phyloP scores from a whole-genome alignment of 2,797 vertebrate genomes.

The Cyprinella venusta region DNA sequence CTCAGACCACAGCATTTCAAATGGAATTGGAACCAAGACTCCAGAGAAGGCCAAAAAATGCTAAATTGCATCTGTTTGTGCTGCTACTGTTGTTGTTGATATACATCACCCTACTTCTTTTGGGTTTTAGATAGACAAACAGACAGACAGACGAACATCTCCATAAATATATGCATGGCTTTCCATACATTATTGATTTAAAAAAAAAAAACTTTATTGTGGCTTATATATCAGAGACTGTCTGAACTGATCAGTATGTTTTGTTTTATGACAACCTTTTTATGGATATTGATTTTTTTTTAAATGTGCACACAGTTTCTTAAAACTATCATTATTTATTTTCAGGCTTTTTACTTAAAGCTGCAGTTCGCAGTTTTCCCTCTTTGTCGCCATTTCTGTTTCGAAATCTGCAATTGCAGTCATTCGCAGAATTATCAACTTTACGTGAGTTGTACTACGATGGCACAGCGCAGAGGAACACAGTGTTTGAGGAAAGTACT shows the following conservation, averaged over 20 bases:
- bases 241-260: background rate
- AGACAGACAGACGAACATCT: background rate
- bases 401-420: no score
- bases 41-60: conserved; percentile 27
- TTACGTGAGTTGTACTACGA: no score
- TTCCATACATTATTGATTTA: background rate
- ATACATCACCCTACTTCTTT: background rate
- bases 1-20: conserved; percentile 56
- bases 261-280: background rate
- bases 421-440: no score
- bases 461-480: no score
- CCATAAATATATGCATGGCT: background rate
- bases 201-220: background rate
- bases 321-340: background rate
- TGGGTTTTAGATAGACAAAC: background rate
- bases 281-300: background rate
- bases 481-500: no score
- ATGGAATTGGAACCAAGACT: conserved; percentile 42
- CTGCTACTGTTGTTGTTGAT: background rate
- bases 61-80: conserved; percentile 8
- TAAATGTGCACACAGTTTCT: background rate
- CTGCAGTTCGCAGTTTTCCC: no score
- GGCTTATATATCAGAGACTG: background rate
- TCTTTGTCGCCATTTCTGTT: no score
- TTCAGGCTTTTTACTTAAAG: background rate